phyloP scores from a whole-genome alignment of 2,797 vertebrate genomes.

The Delichon dasypus region DNA sequence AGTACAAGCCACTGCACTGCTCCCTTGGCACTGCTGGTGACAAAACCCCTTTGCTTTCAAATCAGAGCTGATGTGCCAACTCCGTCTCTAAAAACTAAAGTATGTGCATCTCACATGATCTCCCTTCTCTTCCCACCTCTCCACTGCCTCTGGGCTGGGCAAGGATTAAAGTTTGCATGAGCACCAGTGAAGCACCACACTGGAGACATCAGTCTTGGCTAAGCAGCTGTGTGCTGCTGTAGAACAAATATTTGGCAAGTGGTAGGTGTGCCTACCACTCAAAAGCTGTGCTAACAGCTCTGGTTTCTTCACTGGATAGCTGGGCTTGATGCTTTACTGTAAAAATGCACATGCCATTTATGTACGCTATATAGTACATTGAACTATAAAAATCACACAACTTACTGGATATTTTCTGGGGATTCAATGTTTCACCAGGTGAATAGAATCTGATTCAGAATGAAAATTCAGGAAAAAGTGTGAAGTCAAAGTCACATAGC shows the following conservation, averaged over 20 bases:
- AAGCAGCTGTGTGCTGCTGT: background rate
- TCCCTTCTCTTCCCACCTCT: background rate
- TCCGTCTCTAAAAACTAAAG: background rate
- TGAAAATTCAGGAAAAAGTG: background rate
- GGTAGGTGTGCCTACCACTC: too few species aligned
- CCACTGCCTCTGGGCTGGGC: fast-evolving
- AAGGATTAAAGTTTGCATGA: background rate
- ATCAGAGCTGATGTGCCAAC: background rate
- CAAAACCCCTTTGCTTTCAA: background rate
- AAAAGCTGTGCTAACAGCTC: background rate
- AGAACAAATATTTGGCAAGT: background rate
- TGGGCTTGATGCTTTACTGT: background rate
- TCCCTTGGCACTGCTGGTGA: fast-evolving
- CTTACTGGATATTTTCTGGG: background rate
- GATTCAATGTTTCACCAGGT: background rate
- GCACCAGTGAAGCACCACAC: background rate
- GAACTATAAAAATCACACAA: background rate
- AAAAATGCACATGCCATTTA: background rate
- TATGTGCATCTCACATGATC: background rate
- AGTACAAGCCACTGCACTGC: fast-evolving
- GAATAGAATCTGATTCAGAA: background rate
- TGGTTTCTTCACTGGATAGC: background rate
- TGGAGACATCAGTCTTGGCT: fast-evolving
- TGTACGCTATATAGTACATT: background rate
- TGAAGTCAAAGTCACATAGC: background rate